Base-by-base conservation (phyloP, 2,113 vertebrate species). In the Helogale parvula region DNA sequence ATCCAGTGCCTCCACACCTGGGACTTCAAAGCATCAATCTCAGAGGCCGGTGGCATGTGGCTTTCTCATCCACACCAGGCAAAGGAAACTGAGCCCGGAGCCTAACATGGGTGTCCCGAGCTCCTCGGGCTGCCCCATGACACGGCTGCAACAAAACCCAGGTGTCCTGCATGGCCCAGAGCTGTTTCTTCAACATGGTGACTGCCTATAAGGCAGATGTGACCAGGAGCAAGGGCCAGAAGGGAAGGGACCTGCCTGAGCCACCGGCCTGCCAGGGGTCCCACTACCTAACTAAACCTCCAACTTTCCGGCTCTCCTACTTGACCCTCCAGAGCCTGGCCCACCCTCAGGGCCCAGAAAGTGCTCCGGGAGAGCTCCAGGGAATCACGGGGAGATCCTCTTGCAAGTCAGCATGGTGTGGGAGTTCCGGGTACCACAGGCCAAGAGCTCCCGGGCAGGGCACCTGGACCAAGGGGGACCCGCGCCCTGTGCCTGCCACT, bases 401-500 rank as follows among this genome's bases (percentile, higher is more conserved):
- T 25, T 13, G 27, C 41, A 29, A 65, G 35, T 47, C 0, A 13
- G 7, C 41, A 17, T 4, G 45, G 33, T 33, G 25, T 11, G 1
- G 69, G 57, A 2, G 50, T 16, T 35, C 16, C 57, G 0, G 38
- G 6, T 13, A 2, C 27, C 41, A 65, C 33, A 13, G 7, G 25
- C 54, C 35, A 10, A 27, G 89, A 15, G 96, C 52, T 21, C 27
- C 23, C 0, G 27, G 33, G n/a, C 1, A 21, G 23, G 50, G 15
- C 38, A 0, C 45, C 25, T 47, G 11, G 41, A 31, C 41, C 12
- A 11, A 50, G 41, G 57, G 23, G 66, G 29, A 8, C 92, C 89
- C 19, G 31, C 1, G 0, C 17, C 38, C 9, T 7, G 13, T 10
- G 27, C 77, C 57, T 54, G n/a, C 74, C 2, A 0, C 1, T 1